Percentiles rank a stretch among this genome's conserved stretches.
Conservation (phyloP, 1,140 invertebrate genomes). For the Panonychus citri region DNA sequence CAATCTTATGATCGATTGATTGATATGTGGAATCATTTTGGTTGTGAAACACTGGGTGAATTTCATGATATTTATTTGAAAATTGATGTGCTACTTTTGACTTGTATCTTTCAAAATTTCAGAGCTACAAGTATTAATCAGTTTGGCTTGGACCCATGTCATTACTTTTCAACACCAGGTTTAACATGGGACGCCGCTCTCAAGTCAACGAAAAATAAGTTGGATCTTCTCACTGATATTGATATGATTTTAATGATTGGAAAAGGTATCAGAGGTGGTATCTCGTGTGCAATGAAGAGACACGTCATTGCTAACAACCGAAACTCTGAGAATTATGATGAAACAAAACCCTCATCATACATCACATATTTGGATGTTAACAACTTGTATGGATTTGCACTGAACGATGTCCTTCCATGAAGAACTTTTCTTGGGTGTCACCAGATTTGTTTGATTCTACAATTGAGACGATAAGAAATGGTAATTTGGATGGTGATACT, state of each 20-base stretch:
- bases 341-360: slow-evolving; percentile 13
- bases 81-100: neutral
- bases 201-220: neutral
- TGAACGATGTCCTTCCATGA: slow-evolving; percentile 8
- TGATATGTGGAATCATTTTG: neutral
- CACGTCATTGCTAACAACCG: neutral
- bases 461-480: neutral
- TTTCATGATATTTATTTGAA: neutral
- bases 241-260: slow-evolving; percentile 18
- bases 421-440: slow-evolving; percentile 8
- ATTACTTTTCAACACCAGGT: neutral
- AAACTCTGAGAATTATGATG: slow-evolving; percentile 13
- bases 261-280: slow-evolving; percentile 9
- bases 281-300: neutral
- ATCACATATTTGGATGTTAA: slow-evolving; percentile 16
- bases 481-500: neutral
- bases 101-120: neutral
- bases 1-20: neutral
- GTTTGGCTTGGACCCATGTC: neutral
- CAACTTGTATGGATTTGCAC: slow-evolving; percentile 15
- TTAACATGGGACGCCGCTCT: neutral
- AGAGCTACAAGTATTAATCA: neutral
- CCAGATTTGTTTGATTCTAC: neutral
- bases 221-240: slow-evolving; percentile 14
- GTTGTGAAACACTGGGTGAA: neutral